Percentiles rank a stretch among this genome's conserved stretches.
phyloP scores from a whole-genome alignment of 2,797 vertebrate species.

The Notamacropus eugenii region DNA sequence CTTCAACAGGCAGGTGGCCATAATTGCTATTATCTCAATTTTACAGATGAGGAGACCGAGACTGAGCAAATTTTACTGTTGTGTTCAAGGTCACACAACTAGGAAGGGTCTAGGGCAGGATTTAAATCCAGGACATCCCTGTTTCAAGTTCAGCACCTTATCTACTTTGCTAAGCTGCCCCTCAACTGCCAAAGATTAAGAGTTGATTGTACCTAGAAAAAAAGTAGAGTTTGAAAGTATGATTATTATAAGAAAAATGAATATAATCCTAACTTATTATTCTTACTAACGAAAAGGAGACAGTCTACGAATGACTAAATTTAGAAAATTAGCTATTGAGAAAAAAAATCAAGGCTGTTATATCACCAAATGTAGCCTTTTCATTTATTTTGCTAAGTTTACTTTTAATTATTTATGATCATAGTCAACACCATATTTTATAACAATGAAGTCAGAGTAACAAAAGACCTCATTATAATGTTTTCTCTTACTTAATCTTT shows the following conservation, averaged over 20 bases:
- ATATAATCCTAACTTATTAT: conserved; percentile 51
- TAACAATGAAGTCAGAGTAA: conserved; percentile 45
- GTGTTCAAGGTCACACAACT: background rate
- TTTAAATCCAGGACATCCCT: background rate
- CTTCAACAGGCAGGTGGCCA: background rate
- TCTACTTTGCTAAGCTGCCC: background rate
- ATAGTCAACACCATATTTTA: conserved; percentile 35
- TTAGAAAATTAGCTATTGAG: conserved; percentile 41
- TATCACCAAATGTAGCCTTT: conserved; percentile 1
- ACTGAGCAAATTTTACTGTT: background rate
- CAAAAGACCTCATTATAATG: conserved; percentile 31
- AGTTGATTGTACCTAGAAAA: conserved; percentile 44
- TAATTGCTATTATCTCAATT: background rate
- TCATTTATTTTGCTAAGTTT: conserved; percentile 45
- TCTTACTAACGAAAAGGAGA: conserved; percentile 59
- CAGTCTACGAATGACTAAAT: conserved; percentile 41
- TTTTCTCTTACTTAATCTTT: conserved; percentile 21
- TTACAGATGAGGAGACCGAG: background rate
- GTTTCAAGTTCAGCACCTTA: background rate
- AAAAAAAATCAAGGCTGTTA: background rate
- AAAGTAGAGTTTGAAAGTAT: conserved; percentile 47
- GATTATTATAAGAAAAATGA: conserved; percentile 65
- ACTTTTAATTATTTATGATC: conserved; percentile 52
- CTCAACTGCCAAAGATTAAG: conserved; percentile 44
- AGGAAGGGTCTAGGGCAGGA: background rate